Conservation (phyloP, 2,797 vertebrate genomes). For the Tadarida brasiliensis region DNA sequence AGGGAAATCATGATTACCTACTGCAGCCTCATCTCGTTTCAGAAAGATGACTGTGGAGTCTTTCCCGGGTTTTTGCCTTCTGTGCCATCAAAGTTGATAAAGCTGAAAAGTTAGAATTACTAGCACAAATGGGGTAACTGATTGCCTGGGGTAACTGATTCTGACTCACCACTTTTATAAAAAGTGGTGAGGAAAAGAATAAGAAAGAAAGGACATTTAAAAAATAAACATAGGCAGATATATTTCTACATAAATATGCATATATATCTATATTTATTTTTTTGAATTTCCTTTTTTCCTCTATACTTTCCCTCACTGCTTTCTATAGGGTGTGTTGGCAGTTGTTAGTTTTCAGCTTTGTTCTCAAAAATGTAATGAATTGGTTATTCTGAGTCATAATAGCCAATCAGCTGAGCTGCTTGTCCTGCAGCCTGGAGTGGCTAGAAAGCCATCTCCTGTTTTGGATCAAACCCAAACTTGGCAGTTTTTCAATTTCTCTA, state of each 20-base stretch:
- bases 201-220: too few species aligned
- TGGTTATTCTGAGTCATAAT: not conserved
- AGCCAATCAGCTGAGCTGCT: not conserved
- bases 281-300: not conserved
- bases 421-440: too few species aligned
- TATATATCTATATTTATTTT: not conserved
- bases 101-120: not conserved
- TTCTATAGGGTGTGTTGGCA: not conserved
- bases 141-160: too few species aligned
- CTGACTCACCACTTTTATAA: too few species aligned
- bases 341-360: not conserved
- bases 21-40: not conserved
- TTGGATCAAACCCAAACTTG: not conserved
- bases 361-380: not conserved
- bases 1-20: not conserved
- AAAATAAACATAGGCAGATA: not conserved
- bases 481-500: not conserved
- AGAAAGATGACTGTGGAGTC: not conserved
- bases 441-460: not conserved
- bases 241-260: not conserved
- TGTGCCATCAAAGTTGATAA: not conserved
- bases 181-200: too few species aligned
- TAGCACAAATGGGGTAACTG: not conserved
- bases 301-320: not conserved
- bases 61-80: not conserved